Conservation (phyloP, 2,888 invertebrate species). For the Tineola bisselliella region DNA sequence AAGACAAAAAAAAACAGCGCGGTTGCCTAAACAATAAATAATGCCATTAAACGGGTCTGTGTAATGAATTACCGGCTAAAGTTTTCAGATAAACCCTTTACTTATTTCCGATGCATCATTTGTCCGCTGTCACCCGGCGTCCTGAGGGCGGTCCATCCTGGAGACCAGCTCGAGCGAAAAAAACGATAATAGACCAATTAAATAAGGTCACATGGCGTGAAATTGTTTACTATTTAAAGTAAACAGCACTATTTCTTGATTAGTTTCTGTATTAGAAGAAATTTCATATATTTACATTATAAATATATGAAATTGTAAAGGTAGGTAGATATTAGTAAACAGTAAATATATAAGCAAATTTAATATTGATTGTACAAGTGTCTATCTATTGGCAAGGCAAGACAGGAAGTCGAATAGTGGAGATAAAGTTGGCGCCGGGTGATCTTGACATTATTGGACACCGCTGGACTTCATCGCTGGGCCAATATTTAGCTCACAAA, state of each 20-base stretch:
- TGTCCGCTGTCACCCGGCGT: slow-evolving; percentile 13
- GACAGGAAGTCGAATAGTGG: background rate
- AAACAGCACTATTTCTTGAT: background rate
- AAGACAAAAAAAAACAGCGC: slow-evolving; percentile 7
- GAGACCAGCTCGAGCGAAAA: slow-evolving; percentile 13
- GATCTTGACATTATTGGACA: slow-evolving; percentile 13
- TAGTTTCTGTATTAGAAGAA: background rate
- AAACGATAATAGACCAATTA: slow-evolving; percentile 14
- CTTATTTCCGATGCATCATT: slow-evolving; percentile 14
- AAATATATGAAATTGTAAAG: too few species aligned
- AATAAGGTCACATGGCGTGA: slow-evolving; percentile 11
- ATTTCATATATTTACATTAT: too few species aligned
- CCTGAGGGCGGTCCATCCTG: slow-evolving; percentile 11
- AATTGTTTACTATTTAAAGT: slow-evolving; percentile 14
- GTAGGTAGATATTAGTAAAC: too few species aligned
- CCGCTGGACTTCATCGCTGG: background rate
- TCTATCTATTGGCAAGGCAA: background rate
- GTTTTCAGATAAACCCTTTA: slow-evolving; percentile 13
- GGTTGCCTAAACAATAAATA: background rate
- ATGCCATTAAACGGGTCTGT: slow-evolving; percentile 11
- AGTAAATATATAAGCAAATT: background rate
- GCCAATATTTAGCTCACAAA: background rate
- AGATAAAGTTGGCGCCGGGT: slow-evolving; percentile 12
- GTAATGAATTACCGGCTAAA: slow-evolving; percentile 12
- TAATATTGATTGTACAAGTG: background rate